Conservation (phyloP, 2,113 vertebrate species). For the Sphaerodactylus townsendi region DNA sequence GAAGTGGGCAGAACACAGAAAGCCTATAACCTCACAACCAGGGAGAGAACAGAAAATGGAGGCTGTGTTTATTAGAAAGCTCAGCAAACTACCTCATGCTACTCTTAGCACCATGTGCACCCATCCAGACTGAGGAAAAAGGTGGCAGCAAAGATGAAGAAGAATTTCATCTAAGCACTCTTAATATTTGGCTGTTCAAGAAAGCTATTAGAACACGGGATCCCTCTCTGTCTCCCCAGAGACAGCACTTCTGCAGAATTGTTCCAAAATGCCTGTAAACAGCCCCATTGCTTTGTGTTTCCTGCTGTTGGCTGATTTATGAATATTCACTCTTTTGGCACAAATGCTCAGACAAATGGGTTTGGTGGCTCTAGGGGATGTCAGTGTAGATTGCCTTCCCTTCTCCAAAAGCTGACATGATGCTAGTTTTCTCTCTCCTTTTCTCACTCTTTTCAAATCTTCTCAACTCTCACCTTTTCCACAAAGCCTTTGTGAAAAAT, state of each 20-base stretch:
- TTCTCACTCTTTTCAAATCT: neutral
- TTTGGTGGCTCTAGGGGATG: slow-evolving; percentile 21
- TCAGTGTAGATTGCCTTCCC: neutral
- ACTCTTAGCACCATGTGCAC: too few species aligned
- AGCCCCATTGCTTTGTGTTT: neutral
- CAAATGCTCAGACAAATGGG: slow-evolving; percentile 17
- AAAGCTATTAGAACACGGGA: neutral
- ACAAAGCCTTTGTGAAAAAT: neutral
- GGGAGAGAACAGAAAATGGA: too few species aligned
- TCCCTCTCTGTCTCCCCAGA: neutral
- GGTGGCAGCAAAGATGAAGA: neutral
- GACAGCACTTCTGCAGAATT: slow-evolving; percentile 12
- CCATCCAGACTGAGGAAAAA: neutral
- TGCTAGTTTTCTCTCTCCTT: neutral
- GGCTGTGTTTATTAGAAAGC: too few species aligned
- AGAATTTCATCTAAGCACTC: neutral
- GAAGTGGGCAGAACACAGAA: too few species aligned
- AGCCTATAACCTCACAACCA: too few species aligned
- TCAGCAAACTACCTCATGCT: too few species aligned
- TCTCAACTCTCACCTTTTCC: neutral
- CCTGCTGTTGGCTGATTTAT: neutral
- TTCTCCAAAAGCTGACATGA: neutral
- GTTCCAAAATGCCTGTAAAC: neutral
- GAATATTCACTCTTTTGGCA: slow-evolving; percentile 31
- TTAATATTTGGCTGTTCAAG: neutral